Conservation (phyloP, 2,888 invertebrate genomes). For the Caenorhabditis plicata region DNA sequence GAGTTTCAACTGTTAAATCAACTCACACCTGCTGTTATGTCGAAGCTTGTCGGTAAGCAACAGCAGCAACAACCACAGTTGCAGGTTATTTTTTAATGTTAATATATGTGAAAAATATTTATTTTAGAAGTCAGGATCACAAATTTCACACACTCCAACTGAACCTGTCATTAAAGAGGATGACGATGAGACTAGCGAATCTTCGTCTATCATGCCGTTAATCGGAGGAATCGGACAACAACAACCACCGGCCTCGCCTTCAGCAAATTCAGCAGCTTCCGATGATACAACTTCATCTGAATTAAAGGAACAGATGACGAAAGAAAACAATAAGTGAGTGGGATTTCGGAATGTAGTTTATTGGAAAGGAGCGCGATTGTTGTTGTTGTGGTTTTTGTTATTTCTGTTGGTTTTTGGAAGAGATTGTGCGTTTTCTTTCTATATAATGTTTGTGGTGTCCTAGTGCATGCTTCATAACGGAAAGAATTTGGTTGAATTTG, state of each 20-base stretch:
- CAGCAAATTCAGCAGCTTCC: background rate
- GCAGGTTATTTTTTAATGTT: background rate
- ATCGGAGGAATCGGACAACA: background rate
- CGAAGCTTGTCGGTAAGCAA: slow-evolving; percentile 24
- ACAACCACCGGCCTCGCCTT: background rate
- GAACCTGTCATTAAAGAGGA: slow-evolving; percentile 64
- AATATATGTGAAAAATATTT: background rate
- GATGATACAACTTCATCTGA: background rate
- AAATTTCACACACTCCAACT: slow-evolving; percentile 62
- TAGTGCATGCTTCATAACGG: background rate
- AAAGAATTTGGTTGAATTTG: slow-evolving; percentile 4
- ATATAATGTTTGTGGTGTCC: no score
- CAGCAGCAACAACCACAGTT: background rate
- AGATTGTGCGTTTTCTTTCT: no score
- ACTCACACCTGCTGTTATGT: slow-evolving; percentile 33
- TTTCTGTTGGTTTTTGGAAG: no score
- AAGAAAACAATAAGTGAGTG: no score
- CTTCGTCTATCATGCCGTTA: slow-evolving; percentile 7
- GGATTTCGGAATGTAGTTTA: no score
- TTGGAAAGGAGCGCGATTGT: no score
- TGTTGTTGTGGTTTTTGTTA: no score
- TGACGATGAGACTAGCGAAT: slow-evolving; percentile 56
- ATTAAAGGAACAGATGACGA: slow-evolving; percentile 2
- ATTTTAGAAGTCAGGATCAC: slow-evolving; percentile 50
- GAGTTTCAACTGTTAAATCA: slow-evolving; percentile 25